Base-by-base conservation (phyloP, 1,140 invertebrate species). In the Metaphire vulgaris region DNA sequence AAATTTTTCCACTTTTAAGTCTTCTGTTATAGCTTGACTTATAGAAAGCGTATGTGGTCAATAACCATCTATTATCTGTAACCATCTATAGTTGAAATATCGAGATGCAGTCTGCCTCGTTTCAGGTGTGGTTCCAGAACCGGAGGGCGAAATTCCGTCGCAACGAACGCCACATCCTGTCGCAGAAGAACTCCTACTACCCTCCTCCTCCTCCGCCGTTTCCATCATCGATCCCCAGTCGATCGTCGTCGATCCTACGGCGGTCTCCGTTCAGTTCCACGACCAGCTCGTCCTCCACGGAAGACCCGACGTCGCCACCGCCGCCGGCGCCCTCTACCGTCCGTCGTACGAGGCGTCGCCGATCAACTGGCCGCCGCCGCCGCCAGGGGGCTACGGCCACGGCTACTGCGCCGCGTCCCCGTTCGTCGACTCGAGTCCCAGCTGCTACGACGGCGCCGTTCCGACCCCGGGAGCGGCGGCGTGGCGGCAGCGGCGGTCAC, bases 81-180 rank as follows among this genome's bases (percentile, higher is more conserved):
- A n/a, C n/a, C n/a, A n/a, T n/a, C n/a, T n/a, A n/a, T n/a, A n/a
- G n/a, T n/a, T n/a, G n/a, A n/a, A n/a, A n/a, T n/a, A n/a, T n/a
- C n/a, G n/a, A n/a, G n/a, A n/a, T n/a, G n/a, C n/a, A n/a, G n/a
- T n/a, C n/a, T n/a, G n/a, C n/a, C n/a, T n/a, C n/a, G n/a, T n/a
- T n/a, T n/a, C n/a, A 97, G 94, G 94, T 97, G 28, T 97, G 95
- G 95, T 98, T 97, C 83, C 95, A 97, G 88, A 97, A 98, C 85
- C 88, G 95, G 79, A 88, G 95, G 79, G 95, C 95, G 0, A 98
- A 98, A 85, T 97, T 96, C 82, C 89, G 95, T 31, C 88, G 95
- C 32, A 84, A 84, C 76, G 83, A 86, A 84, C 88, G 94, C 71
- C 90, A 89, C 76, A 87, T 81, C 82, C 85, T 81, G 26, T 33